phyloP scores from a whole-genome alignment of 2,888 invertebrate species.

The Yponomeuta cagnagella region DNA sequence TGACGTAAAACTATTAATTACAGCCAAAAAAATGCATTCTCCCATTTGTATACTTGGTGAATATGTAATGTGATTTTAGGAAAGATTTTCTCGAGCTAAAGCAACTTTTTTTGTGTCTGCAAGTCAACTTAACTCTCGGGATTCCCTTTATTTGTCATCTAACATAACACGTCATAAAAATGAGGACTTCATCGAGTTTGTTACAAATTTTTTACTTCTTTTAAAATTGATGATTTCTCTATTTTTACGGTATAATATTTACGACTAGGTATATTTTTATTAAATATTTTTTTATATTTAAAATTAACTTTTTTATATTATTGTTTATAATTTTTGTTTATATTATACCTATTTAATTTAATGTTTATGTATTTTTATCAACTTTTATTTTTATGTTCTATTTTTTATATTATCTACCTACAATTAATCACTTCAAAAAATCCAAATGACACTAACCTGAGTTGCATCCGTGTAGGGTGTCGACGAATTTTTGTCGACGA shows the following conservation, averaged over 20 bases:
- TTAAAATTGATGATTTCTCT: neutral
- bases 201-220: neutral
- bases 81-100: no score
- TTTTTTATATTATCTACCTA: neutral
- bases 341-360: neutral
- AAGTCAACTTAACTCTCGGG: neutral
- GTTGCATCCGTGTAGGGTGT: conserved; percentile 99
- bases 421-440: conserved; percentile 18
- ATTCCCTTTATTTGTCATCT: neutral
- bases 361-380: neutral
- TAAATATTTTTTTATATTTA: neutral
- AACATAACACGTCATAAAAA: neutral
- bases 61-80: no score
- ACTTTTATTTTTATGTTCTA: neutral
- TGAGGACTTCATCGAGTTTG: neutral
- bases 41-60: no score
- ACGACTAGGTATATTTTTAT: neutral
- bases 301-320: neutral
- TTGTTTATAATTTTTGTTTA: neutral
- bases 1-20: no score
- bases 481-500: conserved; percentile 91
- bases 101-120: neutral
- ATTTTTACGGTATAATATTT: neutral
- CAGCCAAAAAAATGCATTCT: no score
- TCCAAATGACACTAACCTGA: conserved; percentile 81